Base-by-base conservation (phyloP, 2,797 vertebrate species). In the Netta rufina region DNA sequence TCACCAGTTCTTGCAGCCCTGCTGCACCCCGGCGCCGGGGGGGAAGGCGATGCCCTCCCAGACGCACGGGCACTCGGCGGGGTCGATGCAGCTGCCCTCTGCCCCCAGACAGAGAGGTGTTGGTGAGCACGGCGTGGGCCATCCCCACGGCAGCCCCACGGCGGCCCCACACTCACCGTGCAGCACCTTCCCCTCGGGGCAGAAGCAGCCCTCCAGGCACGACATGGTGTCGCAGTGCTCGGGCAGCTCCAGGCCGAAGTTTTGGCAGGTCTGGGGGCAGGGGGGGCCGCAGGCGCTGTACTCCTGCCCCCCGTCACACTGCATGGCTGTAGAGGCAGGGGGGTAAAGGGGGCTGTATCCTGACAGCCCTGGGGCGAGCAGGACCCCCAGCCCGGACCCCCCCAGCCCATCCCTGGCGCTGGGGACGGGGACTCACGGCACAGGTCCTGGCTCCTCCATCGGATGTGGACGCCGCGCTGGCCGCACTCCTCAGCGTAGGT, bases 151-250 rank as follows among this genome's bases (percentile, higher is more conserved):
- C 28, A 6, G 47, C 47, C 47, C 47, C 47, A 13, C 22, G 4
- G 28, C 5, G 3, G 13, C 24, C 11, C 21, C 43, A 17, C 8
- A 69, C 96, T 96, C 81, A 99, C 99, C 98, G 0, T 99, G 98
- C 64, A 92, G 96, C 45, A 99, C 95, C 0, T 94, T 98, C 51
- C 98, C 98, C 3, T 94, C 19, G 0, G 98, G 98, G 72, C 99
- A 99, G 97, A 99, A 99, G 87, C 99, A 99, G 64, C 99, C 99
- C 94, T 99, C 99, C 85, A 99, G 97, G 51, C 99, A 99, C 60
- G 98, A 96, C 5, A 98, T 81, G 6, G 86, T 64, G 2, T 56
- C 92, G 60, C 99, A 99, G 86, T 96, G 97, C 45, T 98, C 97
- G 3, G 97, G 96, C 1, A 96, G 94, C 56, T 95, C 97, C 27